These are phyloP conservation scores for Pseudomyrmex sp. DNA, from an alignment of 1,140 invertebrate species.

Conservation along the genomic window DNA sequence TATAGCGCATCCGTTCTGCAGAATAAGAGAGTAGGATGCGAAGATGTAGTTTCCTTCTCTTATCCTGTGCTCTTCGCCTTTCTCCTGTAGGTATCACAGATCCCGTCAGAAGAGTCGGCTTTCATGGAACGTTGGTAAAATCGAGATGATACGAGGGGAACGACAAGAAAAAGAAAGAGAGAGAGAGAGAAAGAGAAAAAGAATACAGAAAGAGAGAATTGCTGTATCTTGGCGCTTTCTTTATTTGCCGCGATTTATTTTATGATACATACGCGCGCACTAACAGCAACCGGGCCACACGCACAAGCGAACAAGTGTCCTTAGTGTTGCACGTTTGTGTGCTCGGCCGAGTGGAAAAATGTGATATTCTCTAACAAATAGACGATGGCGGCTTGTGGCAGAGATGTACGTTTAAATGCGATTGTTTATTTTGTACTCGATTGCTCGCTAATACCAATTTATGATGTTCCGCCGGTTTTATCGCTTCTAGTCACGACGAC, in stretches of 20 bases:
- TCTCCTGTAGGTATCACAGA: conserved; percentile 20
- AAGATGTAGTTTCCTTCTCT: conserved; percentile 47
- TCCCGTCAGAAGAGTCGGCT: conserved; percentile 52
- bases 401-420: conserved; percentile 73
- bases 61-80: conserved; percentile 24
- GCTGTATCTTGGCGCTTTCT: conserved; percentile 68
- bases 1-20: conserved; percentile 59
- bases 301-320: conserved; percentile 28
- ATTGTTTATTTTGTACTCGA: conserved; percentile 76
- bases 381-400: conserved; percentile 67
- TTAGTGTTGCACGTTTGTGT: not conserved
- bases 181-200: not conserved
- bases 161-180: conserved; percentile 6
- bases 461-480: conserved; percentile 67
- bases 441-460: conserved; percentile 74
- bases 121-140: conserved; percentile 57
- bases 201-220: conserved; percentile 5
- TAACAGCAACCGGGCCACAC: conserved; percentile 20
- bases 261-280: conserved; percentile 55
- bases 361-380: conserved; percentile 75
- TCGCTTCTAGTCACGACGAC: conserved; percentile 38
- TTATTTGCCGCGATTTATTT: conserved; percentile 75
- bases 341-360: conserved; percentile 70
- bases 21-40: conserved; percentile 65
- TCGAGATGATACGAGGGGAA: conserved; percentile 45